These are phyloP conservation scores for Lates calcarifer DNA, from an alignment of 2,113 vertebrate species.

Conservation along the genomic window DNA sequence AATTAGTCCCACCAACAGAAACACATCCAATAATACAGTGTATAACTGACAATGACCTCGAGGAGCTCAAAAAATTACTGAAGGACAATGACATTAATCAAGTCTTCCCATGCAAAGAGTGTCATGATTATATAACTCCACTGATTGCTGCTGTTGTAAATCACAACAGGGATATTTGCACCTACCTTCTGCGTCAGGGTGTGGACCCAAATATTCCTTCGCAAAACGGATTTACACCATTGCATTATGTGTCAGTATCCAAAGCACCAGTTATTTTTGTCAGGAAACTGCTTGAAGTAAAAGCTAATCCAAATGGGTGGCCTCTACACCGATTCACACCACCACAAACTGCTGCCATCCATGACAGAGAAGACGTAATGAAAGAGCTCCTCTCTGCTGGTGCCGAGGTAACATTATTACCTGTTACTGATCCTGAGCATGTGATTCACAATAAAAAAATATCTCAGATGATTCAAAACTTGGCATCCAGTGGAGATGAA, in stretches of 20 bases:
- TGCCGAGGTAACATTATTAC: background rate
- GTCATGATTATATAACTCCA: constrained; percentile 16
- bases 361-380: constrained; percentile 51
- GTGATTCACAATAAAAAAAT: constrained; percentile 25
- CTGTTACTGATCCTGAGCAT: background rate
- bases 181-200: constrained; percentile 17
- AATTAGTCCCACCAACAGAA: background rate
- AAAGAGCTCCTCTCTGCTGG: constrained; percentile 59
- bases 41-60: constrained; percentile 34
- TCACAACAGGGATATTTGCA: constrained; percentile 6
- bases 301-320: constrained; percentile 40
- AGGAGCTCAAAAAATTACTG: constrained; percentile 25
- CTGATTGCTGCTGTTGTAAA: constrained; percentile 70
- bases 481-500: constrained; percentile 37
- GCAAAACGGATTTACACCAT: fast-evolving
- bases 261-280: constrained; percentile 33
- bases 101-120: background rate
- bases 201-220: constrained; percentile 38
- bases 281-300: constrained; percentile 51
- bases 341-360: constrained; percentile 50
- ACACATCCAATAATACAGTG: constrained; percentile 63
- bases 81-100: constrained; percentile 26
- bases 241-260: constrained; percentile 55
- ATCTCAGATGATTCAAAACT: constrained; percentile 2
- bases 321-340: fast-evolving